Conservation (phyloP, 2,888 invertebrate species). For the Eretmocerus hayati region DNA sequence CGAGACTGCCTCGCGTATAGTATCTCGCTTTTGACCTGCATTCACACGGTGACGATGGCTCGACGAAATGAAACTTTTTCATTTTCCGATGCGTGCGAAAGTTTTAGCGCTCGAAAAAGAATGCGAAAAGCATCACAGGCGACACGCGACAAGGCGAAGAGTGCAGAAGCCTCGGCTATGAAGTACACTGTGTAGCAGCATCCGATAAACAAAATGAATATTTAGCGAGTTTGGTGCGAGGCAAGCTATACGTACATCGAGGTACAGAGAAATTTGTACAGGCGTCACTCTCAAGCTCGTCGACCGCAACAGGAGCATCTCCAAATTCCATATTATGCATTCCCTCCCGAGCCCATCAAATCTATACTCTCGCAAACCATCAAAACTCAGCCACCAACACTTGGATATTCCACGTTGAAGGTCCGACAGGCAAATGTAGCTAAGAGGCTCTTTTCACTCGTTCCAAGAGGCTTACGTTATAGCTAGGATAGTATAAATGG, state of each 20-base stretch:
- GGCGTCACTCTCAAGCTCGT: neutral
- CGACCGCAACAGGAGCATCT: constrained; percentile 17
- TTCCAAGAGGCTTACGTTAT: no score
- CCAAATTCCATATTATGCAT: constrained; percentile 16
- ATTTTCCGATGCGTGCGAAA: no score
- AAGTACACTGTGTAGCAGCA: no score
- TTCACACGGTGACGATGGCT: no score
- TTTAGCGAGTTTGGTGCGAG: constrained; percentile 10
- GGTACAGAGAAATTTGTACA: neutral
- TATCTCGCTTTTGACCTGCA: no score
- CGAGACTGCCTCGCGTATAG: no score
- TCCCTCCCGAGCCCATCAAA: neutral
- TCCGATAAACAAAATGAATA: constrained; percentile 13
- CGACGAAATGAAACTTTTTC: no score
- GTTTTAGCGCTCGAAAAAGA: no score
- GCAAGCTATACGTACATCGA: neutral
- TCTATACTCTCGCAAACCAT: neutral
- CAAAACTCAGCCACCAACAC: no score
- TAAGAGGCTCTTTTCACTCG: no score
- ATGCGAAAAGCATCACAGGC: neutral
- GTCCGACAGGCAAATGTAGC: neutral
- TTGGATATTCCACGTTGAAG: no score
- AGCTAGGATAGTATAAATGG: no score
- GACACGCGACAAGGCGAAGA: neutral
- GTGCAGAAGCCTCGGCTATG: neutral